Percentiles rank a stretch among this genome's conserved stretches.
Conservation (phyloP, 2,797 vertebrate genomes). For the Sebastes matsubarae region DNA sequence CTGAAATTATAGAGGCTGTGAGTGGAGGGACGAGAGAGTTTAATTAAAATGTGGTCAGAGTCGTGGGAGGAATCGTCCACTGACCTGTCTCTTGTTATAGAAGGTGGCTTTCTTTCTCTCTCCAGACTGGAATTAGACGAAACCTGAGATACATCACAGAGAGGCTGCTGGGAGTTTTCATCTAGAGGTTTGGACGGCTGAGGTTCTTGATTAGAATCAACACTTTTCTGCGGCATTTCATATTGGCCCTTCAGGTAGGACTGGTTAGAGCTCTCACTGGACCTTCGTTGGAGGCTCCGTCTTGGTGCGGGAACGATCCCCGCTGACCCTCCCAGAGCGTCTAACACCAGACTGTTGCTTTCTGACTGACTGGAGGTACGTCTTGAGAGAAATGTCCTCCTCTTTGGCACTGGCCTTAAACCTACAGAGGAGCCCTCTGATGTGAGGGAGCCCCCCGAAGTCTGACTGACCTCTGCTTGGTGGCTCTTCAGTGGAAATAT, state of each 20-base stretch:
- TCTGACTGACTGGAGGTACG: conserved; percentile 64
- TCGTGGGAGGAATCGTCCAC: conserved; percentile 27
- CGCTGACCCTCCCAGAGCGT: conserved; percentile 41
- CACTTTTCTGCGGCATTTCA: conserved; percentile 37
- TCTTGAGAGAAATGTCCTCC: conserved; percentile 86
- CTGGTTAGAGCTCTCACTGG: conserved; percentile 86
- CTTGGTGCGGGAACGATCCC: conserved; percentile 70
- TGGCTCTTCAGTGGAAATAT: conserved; percentile 64
- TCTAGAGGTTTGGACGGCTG: conserved; percentile 15
- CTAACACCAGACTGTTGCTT: conserved; percentile 41
- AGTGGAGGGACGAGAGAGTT: conserved; percentile 63
- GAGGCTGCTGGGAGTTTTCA: conserved; percentile 27
- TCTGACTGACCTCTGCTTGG: conserved; percentile 59
- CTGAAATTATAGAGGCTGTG: conserved; percentile 68
- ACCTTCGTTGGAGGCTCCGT: conserved; percentile 83
- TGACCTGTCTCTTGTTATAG: conserved; percentile 53
- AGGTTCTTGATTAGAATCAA: conserved; percentile 10
- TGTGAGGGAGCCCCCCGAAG: conserved; percentile 50
- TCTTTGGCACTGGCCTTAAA: conserved; percentile 89
- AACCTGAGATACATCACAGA: conserved; percentile 33
- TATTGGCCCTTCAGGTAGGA: conserved; percentile 71
- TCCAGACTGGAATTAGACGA: conserved; percentile 73
- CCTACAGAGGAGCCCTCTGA: conserved; percentile 62
- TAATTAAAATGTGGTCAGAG: conserved; percentile 73
- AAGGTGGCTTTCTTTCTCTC: conserved; percentile 62